These are phyloP conservation scores for Archips xylosteana DNA, from an alignment of 2,888 invertebrate species.

Conservation along the genomic window DNA sequence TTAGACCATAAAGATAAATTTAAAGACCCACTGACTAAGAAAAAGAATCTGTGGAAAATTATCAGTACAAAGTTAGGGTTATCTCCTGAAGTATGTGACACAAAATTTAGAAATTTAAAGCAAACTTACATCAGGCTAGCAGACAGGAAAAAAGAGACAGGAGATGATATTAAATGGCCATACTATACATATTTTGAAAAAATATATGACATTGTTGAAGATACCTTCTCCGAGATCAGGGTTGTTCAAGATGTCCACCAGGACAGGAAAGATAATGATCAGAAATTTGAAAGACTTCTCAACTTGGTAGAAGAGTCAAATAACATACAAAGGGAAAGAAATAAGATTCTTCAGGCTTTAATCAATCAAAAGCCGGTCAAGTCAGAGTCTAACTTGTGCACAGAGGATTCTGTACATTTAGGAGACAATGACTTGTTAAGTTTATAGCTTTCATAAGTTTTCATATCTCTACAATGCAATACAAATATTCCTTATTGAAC, in stretches of 20 bases:
- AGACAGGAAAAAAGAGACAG: constrained; percentile 67
- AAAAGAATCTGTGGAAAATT: constrained; percentile 69
- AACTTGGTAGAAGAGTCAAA: constrained; percentile 72
- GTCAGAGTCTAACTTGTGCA: too few species aligned
- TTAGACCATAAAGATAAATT: constrained; percentile 73
- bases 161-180: constrained; percentile 70
- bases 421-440: too few species aligned
- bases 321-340: constrained; percentile 73
- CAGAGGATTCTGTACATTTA: too few species aligned
- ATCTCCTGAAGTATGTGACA: constrained; percentile 73
- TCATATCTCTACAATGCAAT: too few species aligned
- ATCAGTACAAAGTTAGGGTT: constrained; percentile 66
- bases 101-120: constrained; percentile 77
- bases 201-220: constrained; percentile 63
- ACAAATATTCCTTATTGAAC: too few species aligned
- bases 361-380: constrained; percentile 54
- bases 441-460: too few species aligned
- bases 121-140: constrained; percentile 72
- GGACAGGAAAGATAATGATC: constrained; percentile 59
- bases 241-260: constrained; percentile 55
- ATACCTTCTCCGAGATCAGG: constrained; percentile 61
- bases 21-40: constrained; percentile 68
- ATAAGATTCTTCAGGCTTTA: constrained; percentile 71
- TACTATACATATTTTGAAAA: constrained; percentile 74
- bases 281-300: constrained; percentile 70